Evolutionary conservation across 2,113 vertebrate species (phyloP), one percentile per base, ranked within the genome.

Genomic region (Phaethornis superciliosus): DNA sequence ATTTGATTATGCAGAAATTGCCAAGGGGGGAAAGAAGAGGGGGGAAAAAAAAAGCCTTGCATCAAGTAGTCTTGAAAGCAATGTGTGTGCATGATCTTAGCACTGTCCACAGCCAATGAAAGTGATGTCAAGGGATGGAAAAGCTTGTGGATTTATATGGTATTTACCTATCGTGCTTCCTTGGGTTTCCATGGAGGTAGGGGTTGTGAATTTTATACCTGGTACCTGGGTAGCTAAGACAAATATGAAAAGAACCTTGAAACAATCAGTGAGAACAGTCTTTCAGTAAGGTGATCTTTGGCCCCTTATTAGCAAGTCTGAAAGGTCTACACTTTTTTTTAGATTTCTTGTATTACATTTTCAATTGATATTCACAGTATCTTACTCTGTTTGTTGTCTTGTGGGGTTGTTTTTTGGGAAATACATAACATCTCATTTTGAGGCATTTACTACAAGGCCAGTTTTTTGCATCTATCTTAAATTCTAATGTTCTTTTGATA

Each of bases 211-310:
- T 95, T 85, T 72, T 89, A 82, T 54, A 26, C 9, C 63, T 28
- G 89, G 77, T 82, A 6, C n/a, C 23, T 4, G 7, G 6, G 58
- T 72, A 82, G 67, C 93, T 95, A 89, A 89, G 65, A 68, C 65
- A 95, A 96, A 95, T n/a, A 79, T 5, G 32, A 89, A 94, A 94
- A 84, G 19, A 68, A 10, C 59, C 55, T 94, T 94, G 63, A 95
- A 92, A 81, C 42, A 40, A 2, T n/a, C 33, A 83, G 12, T 19
- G 30, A 89, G n/a, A 64, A 35, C 24, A 69, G 15, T 44, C 27
- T 65, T 83, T 27, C 49, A 35, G 17, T 23, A 68, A 81, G 33
- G 7, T 24, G 5, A 33, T 56, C 40, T 72, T 72, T 82, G 35
- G 23, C 13, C 13, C 8, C 70, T 59, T 74, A 51, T 51, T 85